A percentile compares a stretch with the other conserved stretches of the same genome.
phyloP scores from a whole-genome alignment of 2,797 vertebrate species.

The Anomalospiza imberbis region DNA sequence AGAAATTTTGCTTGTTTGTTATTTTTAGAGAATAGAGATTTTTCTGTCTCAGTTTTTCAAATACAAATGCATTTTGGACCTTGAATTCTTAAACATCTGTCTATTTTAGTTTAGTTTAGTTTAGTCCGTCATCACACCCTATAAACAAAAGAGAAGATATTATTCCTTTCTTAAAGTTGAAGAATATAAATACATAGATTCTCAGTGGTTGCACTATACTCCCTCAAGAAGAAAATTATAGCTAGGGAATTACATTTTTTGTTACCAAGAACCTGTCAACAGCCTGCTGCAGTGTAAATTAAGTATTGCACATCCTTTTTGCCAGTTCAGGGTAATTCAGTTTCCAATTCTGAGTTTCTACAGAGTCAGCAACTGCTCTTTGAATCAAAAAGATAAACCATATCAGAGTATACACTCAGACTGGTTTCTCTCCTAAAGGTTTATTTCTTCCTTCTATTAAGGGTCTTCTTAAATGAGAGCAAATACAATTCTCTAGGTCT shows the following conservation, averaged over 20 bases:
- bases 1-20: background rate
- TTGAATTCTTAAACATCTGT: background rate
- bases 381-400: background rate
- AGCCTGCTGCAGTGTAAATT: background rate
- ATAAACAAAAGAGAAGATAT: background rate
- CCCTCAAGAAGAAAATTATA: background rate
- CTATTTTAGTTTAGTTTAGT: background rate
- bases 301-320: background rate
- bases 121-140: background rate
- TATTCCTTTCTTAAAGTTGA: background rate
- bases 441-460: background rate
- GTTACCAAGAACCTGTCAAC: background rate
- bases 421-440: background rate
- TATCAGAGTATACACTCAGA: background rate
- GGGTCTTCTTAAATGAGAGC: background rate
- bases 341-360: background rate
- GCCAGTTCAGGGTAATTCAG: background rate
- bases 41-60: background rate
- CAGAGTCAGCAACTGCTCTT: background rate
- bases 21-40: background rate
- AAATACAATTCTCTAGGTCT: background rate
- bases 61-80: background rate
- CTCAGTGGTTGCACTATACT: background rate
- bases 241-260: background rate
- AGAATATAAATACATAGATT: background rate